Evolutionary conservation across 2,888 invertebrate genomes (phyloP).

Genomic region (Adineta ricciae): DNA sequence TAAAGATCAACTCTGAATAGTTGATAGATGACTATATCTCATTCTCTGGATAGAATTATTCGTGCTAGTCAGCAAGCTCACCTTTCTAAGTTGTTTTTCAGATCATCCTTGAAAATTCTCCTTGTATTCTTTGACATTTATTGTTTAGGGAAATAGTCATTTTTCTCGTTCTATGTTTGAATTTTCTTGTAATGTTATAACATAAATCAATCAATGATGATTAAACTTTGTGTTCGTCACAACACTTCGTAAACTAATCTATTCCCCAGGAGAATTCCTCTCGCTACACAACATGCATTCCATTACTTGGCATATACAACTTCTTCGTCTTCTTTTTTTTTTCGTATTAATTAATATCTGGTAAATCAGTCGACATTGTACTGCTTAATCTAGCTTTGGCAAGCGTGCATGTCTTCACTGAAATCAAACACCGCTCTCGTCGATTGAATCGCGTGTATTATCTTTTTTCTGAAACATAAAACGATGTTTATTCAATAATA

Average conservation of each 20-base stretch:
- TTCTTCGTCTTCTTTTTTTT: not conserved
- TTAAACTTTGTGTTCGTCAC: not conserved
- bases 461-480: not conserved
- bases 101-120: too few species aligned
- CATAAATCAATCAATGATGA: not conserved
- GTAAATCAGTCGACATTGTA: not conserved
- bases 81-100: too few species aligned
- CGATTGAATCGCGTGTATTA: not conserved
- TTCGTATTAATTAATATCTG: not conserved
- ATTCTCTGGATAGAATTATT: too few species aligned
- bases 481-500: not conserved
- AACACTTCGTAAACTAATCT: not conserved
- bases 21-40: too few species aligned
- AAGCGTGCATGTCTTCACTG: too few species aligned
- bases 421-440: not conserved
- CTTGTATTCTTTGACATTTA: too few species aligned
- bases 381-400: too few species aligned
- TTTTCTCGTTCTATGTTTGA: too few species aligned
- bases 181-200: too few species aligned
- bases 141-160: too few species aligned
- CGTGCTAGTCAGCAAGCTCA: too few species aligned
- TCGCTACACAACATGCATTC: not conserved
- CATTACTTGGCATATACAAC: not conserved
- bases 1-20: too few species aligned
- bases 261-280: not conserved